Percentiles rank a stretch among this genome's conserved stretches.
Evolutionary conservation across 2,113 vertebrate genomes (phyloP).

Genomic region (Camelus dromedarius): DNA sequence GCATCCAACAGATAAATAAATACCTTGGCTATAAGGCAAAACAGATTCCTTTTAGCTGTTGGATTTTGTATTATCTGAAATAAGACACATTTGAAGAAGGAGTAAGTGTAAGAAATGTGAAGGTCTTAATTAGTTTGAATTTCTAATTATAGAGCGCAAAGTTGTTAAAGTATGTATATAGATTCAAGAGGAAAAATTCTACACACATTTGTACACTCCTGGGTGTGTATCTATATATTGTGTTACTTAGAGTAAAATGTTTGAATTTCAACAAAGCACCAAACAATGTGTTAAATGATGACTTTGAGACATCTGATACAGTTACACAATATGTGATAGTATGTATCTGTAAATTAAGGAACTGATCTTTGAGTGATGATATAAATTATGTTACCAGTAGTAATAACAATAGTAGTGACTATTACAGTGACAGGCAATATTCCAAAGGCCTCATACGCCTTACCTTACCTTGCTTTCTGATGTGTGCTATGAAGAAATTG

Average conservation of each 20-base stretch:
- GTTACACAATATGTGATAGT: not conserved
- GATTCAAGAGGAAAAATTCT: not conserved
- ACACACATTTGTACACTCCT: not conserved
- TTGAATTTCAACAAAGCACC: not conserved
- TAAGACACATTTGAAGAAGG: not conserved
- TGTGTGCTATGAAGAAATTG: not conserved
- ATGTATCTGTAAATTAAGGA: not conserved
- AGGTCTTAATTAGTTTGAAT: not conserved
- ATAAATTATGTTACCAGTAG: not conserved
- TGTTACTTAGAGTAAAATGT: not conserved
- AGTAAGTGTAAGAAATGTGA: not conserved
- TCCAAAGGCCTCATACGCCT: not conserved
- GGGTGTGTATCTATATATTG: not conserved
- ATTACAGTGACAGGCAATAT: not conserved
- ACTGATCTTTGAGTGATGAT: not conserved
- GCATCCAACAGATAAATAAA: not conserved
- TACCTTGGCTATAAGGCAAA: conserved; percentile 17
- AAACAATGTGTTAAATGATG: not conserved
- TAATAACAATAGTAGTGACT: not conserved
- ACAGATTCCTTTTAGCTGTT: not conserved
- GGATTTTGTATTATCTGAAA: not conserved
- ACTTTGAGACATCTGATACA: not conserved
- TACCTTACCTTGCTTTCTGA: not conserved
- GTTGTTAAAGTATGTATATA: not conserved
- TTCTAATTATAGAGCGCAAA: not conserved